Evolutionary conservation across 2,113 vertebrate genomes (phyloP).

Genomic region (Phainopepla nitens): DNA sequence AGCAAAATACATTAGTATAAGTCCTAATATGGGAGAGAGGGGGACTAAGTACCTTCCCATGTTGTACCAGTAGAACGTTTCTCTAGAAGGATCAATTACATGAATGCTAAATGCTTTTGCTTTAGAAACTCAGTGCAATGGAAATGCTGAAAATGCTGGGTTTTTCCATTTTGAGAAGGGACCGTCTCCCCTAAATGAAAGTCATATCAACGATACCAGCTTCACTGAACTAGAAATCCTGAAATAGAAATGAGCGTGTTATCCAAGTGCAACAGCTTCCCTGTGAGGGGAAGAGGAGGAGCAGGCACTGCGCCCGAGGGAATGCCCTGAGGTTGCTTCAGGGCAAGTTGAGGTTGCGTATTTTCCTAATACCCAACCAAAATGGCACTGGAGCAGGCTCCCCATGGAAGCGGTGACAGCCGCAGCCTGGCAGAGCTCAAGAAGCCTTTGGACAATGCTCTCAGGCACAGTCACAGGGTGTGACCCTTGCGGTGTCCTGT

Average conservation of each 20-base stretch:
- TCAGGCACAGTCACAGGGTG: neutral
- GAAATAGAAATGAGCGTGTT: no score
- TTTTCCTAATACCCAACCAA: no score
- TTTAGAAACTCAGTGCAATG: neutral
- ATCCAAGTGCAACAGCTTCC: no score
- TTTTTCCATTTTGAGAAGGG: neutral
- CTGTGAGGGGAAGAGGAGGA: neutral
- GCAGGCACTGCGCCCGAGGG: neutral
- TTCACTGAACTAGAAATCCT: neutral
- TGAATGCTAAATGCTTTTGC: neutral
- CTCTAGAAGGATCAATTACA: neutral
- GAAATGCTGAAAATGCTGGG: neutral
- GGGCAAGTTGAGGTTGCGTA: neutral
- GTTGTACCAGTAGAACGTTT: neutral
- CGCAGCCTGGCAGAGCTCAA: neutral
- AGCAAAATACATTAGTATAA: neutral
- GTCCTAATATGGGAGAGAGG: neutral
- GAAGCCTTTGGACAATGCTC: rapidly evolving
- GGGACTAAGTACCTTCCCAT: neutral
- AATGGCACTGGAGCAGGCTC: neutral
- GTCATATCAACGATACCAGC: neutral
- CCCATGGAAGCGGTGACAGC: neutral
- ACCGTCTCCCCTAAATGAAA: neutral
- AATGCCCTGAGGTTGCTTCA: neutral
- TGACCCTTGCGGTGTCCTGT: no score